Conservation (phyloP, 2,797 vertebrate genomes). For the Microchirus variegatus region DNA sequence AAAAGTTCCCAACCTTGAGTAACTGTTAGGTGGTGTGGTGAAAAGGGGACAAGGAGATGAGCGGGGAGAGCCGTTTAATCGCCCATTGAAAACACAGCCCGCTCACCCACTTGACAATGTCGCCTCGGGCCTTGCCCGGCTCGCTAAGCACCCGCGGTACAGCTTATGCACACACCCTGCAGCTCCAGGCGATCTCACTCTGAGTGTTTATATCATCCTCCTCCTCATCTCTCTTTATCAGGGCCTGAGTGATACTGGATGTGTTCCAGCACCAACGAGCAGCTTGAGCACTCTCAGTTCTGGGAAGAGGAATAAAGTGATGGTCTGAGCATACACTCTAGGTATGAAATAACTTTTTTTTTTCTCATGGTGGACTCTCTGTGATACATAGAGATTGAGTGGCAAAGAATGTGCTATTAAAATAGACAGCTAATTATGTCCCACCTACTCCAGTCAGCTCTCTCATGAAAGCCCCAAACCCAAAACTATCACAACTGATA, state of each 20-base stretch:
- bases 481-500: no score
- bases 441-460: no score
- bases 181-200: slow-evolving; percentile 36
- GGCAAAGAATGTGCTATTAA: no score
- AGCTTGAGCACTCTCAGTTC: slow-evolving; percentile 32
- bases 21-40: slow-evolving; percentile 41
- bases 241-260: slow-evolving; percentile 36
- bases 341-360: slow-evolving; percentile 14
- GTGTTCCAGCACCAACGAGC: slow-evolving; percentile 25
- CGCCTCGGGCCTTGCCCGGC: slow-evolving; percentile 32
- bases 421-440: no score
- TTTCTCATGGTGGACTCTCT: not conserved
- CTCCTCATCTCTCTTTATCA: slow-evolving; percentile 45
- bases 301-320: slow-evolving; percentile 35
- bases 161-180: slow-evolving; percentile 36
- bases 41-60: slow-evolving; percentile 42
- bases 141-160: slow-evolving; percentile 41
- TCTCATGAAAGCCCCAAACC: no score
- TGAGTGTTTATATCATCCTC: slow-evolving; percentile 36
- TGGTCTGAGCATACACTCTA: slow-evolving; percentile 9
- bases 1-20: slow-evolving; percentile 55
- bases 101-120: slow-evolving; percentile 52
- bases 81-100: slow-evolving; percentile 43
- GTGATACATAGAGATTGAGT: not conserved
- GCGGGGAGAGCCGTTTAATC: slow-evolving; percentile 56